Conservation (phyloP, 2,888 invertebrate species). For the Incurvaria masculella region DNA sequence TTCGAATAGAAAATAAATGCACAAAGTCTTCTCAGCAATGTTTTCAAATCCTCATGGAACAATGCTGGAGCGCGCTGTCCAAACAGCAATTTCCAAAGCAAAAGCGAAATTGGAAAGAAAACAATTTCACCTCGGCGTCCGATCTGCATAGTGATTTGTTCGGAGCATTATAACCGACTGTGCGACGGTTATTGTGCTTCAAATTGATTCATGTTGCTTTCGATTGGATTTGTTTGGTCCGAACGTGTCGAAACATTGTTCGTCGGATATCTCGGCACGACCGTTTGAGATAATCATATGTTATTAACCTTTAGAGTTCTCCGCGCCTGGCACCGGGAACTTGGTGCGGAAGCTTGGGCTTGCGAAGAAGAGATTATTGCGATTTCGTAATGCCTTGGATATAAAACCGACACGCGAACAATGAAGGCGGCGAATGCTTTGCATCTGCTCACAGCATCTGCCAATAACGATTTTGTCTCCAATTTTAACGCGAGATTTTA, state of each 20-base stretch:
- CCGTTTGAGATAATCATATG: not conserved
- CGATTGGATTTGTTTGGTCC: not conserved
- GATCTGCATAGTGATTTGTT: not conserved
- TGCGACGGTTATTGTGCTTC: not conserved
- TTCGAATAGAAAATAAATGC: too few relatives aligned
- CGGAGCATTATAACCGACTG: not conserved
- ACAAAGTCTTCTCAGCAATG: too few relatives aligned
- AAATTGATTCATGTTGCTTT: not conserved
- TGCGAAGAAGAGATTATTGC: not conserved
- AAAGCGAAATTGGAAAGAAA: not conserved
- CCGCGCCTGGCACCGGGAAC: not conserved
- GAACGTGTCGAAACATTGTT: not conserved
- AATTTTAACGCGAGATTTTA: too few relatives aligned
- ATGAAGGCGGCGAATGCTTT: too few relatives aligned
- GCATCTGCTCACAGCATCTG: too few relatives aligned
- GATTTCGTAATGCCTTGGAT: too few relatives aligned
- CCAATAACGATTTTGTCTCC: too few relatives aligned
- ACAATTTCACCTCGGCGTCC: not conserved
- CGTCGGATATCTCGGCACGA: not conserved
- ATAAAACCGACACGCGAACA: too few relatives aligned
- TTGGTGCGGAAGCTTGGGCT: not conserved
- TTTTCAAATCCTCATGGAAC: not conserved
- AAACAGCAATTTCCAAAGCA: not conserved
- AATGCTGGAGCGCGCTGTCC: not conserved
- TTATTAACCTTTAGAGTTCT: not conserved